A percentile compares a stretch with the other conserved stretches of the same genome.
These are phyloP conservation scores for Heliocidaris erythrogramma DNA, from an alignment of 35 echinoderm and acorn worm genomes.

Conservation along the genomic window DNA sequence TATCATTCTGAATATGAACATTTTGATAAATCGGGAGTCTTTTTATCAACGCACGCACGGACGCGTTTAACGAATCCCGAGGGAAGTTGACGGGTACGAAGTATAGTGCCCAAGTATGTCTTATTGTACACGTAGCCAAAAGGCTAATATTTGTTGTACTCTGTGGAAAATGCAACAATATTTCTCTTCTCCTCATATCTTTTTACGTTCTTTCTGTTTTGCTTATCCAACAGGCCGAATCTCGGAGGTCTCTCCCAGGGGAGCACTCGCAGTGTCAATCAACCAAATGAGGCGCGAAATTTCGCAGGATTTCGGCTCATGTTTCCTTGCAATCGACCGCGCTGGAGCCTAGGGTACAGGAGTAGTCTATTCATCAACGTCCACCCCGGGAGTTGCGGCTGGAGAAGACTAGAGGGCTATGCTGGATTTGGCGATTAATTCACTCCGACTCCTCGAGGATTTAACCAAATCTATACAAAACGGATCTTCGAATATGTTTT, in stretches of 20 bases:
- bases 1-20: not conserved
- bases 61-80: not conserved
- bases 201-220: not conserved
- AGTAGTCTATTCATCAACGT: constrained; percentile 1
- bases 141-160: not conserved
- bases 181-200: not conserved
- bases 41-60: not conserved
- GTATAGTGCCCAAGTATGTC: not conserved
- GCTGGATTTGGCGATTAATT: not conserved
- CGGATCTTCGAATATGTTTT: not conserved
- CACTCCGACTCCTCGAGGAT: not conserved
- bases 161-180: not conserved
- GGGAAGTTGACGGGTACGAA: not conserved
- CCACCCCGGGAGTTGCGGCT: not conserved
- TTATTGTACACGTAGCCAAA: not conserved
- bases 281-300: not conserved
- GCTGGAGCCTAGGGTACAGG: not conserved
- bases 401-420: not conserved
- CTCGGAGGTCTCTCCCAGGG: not conserved
- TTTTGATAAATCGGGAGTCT: not conserved
- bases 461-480: not conserved
- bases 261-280: not conserved
- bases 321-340: not conserved
- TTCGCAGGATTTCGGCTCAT: not conserved
- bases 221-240: constrained; percentile 8